Evolutionary conservation across 2,888 invertebrate genomes (phyloP).

Genomic region (Clivina fossor): DNA sequence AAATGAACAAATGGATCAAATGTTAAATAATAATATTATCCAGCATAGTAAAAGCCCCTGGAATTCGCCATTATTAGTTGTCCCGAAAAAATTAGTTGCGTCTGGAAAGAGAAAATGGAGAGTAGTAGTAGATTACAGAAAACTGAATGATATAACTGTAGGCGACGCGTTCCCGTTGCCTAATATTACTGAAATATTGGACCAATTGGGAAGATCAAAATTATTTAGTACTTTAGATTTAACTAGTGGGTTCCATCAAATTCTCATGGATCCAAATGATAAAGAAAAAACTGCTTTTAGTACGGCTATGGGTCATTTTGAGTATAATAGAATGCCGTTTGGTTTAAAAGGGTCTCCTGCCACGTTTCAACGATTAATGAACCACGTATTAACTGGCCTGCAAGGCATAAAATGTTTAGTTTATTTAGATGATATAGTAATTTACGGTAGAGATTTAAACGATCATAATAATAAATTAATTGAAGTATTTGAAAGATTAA

Average conservation of each 20-base stretch:
- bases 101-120: conserved; percentile 35
- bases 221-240: conserved; percentile 39
- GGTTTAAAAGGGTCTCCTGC: conserved; percentile 37
- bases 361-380: conserved; percentile 39
- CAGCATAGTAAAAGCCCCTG: conserved; percentile 29
- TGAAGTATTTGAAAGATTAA: conserved; percentile 43
- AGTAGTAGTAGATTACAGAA: conserved; percentile 39
- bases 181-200: conserved; percentile 38
- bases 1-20: conserved; percentile 3
- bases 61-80: conserved; percentile 35
- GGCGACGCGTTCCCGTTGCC: conserved; percentile 39
- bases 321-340: conserved; percentile 36
- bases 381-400: conserved; percentile 34
- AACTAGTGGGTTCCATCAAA: conserved; percentile 38
- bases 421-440: conserved; percentile 39
- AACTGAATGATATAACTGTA: conserved; percentile 38
- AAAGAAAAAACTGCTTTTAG: conserved; percentile 38
- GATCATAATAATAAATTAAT: conserved; percentile 44
- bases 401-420: conserved; percentile 35
- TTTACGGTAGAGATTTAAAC: conserved; percentile 38
- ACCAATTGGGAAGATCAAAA: conserved; percentile 37
- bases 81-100: conserved; percentile 34
- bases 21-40: conserved; percentile 25
- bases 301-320: conserved; percentile 30
- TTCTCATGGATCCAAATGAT: conserved; percentile 22